phyloP scores from a whole-genome alignment of 1,140 invertebrate species.

The Ptiloglossa arizonensis region DNA sequence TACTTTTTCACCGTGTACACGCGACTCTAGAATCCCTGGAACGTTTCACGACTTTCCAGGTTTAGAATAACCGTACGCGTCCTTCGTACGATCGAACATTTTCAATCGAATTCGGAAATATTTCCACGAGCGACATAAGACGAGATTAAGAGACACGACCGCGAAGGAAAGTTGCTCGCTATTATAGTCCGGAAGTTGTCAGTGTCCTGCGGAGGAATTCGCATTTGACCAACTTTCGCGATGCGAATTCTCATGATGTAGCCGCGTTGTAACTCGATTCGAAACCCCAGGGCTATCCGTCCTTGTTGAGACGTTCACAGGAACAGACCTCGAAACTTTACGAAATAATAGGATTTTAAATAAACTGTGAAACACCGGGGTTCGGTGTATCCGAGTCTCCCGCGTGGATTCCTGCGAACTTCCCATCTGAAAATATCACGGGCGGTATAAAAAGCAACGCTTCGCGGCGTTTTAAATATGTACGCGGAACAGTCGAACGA shows the following conservation, averaged over 20 bases:
- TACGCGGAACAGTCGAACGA: background rate
- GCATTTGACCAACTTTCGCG: background rate
- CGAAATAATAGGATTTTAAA: constrained; percentile 51
- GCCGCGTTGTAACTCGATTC: background rate
- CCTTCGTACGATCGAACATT: too few relatives aligned
- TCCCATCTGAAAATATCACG: background rate
- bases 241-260: background rate
- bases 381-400: background rate
- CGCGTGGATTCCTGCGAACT: background rate
- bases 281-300: background rate
- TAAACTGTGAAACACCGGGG: constrained; percentile 5
- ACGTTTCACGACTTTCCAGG: too few relatives aligned
- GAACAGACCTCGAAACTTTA: constrained; percentile 24
- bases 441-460: background rate
- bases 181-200: constrained; percentile 7
- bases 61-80: too few relatives aligned
- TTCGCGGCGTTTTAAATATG: background rate
- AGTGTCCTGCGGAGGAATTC: background rate
- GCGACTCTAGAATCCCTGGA: too few relatives aligned
- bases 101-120: too few relatives aligned
- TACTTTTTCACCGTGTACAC: too few relatives aligned
- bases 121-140: too few relatives aligned
- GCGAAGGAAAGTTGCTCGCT: too few relatives aligned
- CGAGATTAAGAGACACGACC: too few relatives aligned
- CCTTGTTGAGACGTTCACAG: constrained; percentile 21